These are phyloP conservation scores for Nyleta sp. DNA, from an alignment of 2,888 invertebrate genomes.

Conservation along the genomic window DNA sequence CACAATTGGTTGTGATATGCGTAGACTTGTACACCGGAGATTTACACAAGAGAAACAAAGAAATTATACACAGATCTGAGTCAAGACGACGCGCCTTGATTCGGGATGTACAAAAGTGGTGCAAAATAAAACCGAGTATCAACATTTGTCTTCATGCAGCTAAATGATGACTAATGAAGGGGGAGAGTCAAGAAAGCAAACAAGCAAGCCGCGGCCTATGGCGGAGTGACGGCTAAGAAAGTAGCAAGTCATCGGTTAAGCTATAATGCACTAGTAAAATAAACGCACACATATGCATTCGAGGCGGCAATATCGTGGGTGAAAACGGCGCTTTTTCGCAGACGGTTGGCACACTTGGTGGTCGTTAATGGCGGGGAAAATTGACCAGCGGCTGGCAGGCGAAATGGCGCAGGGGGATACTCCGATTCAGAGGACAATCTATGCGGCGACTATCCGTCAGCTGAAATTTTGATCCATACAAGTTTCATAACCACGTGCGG, in stretches of 20 bases:
- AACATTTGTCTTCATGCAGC: background rate
- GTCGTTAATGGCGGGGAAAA: conserved; percentile 43
- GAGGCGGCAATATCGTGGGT: conserved; percentile 55
- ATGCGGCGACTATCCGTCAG: conserved; percentile 41
- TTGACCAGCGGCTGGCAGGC: conserved; percentile 49
- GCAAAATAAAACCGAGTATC: background rate
- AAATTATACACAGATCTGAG: too few species aligned
- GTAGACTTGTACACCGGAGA: too few species aligned
- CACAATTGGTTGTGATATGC: too few species aligned
- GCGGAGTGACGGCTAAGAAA: conserved; percentile 11
- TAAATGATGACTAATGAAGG: conserved; percentile 1
- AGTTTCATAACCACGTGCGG: conserved; percentile 36
- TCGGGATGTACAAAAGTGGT: too few species aligned
- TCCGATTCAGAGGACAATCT: conserved; percentile 42
- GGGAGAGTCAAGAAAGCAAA: conserved; percentile 7
- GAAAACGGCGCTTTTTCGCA: conserved; percentile 49
- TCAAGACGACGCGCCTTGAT: too few species aligned
- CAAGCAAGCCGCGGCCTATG: conserved; percentile 9
- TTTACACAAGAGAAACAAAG: too few species aligned
- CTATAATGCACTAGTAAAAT: conserved; percentile 54
- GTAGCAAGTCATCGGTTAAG: conserved; percentile 18
- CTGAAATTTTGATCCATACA: conserved; percentile 42
- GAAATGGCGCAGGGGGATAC: conserved; percentile 39
- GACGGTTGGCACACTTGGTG: conserved; percentile 45
- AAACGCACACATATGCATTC: conserved; percentile 57